A percentile compares a stretch with the other conserved stretches of the same genome.
Evolutionary conservation across 2,888 invertebrate species (phyloP).

Genomic region (Nemapogon koenigi): DNA sequence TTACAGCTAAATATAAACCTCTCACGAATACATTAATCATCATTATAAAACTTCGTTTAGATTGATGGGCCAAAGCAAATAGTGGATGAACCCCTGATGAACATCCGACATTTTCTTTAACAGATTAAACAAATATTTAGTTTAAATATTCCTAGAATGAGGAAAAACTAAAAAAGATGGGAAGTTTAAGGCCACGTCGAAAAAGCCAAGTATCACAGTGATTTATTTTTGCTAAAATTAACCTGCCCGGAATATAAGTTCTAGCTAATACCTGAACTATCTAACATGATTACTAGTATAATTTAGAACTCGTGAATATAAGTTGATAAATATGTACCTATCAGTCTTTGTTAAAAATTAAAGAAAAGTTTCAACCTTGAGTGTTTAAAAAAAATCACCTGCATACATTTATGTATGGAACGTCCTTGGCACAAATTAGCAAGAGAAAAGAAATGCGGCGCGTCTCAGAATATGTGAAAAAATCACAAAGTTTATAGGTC

Average conservation of each 20-base stretch:
- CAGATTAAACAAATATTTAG: constrained; percentile 7
- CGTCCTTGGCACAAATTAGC: constrained; percentile 39
- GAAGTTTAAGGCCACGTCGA: constrained; percentile 7
- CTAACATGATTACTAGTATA: too few species aligned
- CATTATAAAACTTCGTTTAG: not conserved
- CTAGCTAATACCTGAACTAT: too few species aligned
- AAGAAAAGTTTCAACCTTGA: too few species aligned
- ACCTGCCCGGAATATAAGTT: too few species aligned
- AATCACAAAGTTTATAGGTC: constrained; percentile 28
- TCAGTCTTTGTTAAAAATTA: too few species aligned
- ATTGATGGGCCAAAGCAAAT: not conserved
- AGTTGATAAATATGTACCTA: too few species aligned
- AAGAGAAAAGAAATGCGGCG: constrained; percentile 25
- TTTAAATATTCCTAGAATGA: constrained; percentile 7
- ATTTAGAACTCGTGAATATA: too few species aligned
- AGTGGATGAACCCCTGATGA: constrained; percentile 2
- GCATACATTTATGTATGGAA: constrained; percentile 1
- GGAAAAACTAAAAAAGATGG: not conserved
- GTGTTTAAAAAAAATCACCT: constrained; percentile 8
- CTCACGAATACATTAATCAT: not conserved
- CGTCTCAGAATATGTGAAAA: constrained; percentile 28
- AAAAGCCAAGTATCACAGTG: too few species aligned
- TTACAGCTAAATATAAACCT: too few species aligned
- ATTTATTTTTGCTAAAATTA: too few species aligned
- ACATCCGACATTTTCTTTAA: not conserved